Evolutionary conservation across 2,888 invertebrate genomes (phyloP).

Genomic region (Sarcophaga variegata): DNA sequence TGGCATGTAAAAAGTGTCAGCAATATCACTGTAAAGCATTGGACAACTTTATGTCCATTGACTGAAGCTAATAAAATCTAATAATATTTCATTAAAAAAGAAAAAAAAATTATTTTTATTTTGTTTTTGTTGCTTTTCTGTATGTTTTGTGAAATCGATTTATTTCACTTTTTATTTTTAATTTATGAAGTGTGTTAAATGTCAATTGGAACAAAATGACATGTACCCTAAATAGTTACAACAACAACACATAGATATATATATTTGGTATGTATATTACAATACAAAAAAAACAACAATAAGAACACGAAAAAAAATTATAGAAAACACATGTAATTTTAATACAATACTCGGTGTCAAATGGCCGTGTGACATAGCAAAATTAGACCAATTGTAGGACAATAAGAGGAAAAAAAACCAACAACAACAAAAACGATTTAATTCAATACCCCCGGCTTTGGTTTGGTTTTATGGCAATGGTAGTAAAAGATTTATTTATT

Average conservation of each 20-base stretch:
- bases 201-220: constrained; percentile 67
- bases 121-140: neutral
- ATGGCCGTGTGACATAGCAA: constrained; percentile 58
- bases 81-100: constrained; percentile 30
- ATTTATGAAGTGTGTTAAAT: constrained; percentile 68
- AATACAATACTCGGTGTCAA: constrained; percentile 65
- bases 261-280: neutral
- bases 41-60: constrained; percentile 14
- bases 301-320: constrained; percentile 16
- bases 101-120: neutral
- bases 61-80: constrained; percentile 36
- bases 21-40: constrained; percentile 27
- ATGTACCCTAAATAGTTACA: constrained; percentile 62
- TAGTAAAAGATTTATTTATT: too few species aligned
- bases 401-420: neutral
- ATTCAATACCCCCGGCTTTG: constrained; percentile 34
- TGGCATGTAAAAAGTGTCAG: constrained; percentile 54
- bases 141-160: constrained; percentile 14
- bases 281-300: constrained; percentile 19
- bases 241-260: constrained; percentile 22
- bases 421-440: neutral
- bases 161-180: constrained; percentile 22
- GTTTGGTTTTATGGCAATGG: too few species aligned
- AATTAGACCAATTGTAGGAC: constrained; percentile 45
- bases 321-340: constrained; percentile 61